phyloP scores from a whole-genome alignment of 2,797 vertebrate genomes.

The Cossypha caffra region DNA sequence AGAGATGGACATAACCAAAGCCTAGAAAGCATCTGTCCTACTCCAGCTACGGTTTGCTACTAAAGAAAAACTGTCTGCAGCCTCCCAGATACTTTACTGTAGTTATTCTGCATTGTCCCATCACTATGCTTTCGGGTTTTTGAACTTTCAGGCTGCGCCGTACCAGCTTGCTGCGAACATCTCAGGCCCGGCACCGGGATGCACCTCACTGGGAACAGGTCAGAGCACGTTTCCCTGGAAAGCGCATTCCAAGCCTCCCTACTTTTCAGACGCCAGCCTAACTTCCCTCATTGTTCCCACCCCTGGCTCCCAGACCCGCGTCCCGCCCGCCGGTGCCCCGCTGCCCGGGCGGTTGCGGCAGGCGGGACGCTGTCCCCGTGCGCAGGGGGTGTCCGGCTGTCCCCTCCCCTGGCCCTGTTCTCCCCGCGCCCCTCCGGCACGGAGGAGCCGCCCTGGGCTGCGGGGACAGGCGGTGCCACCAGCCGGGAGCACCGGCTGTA shows the following conservation, averaged over 20 bases:
- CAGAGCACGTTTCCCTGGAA: background rate
- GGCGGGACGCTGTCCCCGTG: background rate
- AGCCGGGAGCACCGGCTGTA: background rate
- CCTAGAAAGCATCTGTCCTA: background rate
- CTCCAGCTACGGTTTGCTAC: background rate
- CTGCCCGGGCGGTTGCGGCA: background rate
- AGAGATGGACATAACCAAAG: background rate
- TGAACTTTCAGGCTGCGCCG: accelerated
- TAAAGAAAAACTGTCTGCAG: background rate
- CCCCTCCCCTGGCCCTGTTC: background rate
- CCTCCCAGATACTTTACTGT: background rate
- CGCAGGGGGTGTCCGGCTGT: background rate
- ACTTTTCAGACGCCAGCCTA: accelerated
- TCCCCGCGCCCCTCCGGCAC: background rate
- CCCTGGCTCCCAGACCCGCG: background rate
- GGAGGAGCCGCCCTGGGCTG: background rate
- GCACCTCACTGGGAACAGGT: background rate
- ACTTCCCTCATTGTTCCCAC: background rate
- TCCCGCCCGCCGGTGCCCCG: background rate
- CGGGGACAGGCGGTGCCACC: background rate
- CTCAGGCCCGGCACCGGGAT: background rate
- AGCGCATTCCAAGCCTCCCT: too few species aligned
- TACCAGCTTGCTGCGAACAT: background rate
- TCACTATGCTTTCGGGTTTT: accelerated
- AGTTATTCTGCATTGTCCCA: too few species aligned